A percentile compares a stretch with the other conserved stretches of the same genome.
These are phyloP conservation scores for Molanna angustata DNA, from an alignment of 2,888 invertebrate genomes.

Conservation along the genomic window DNA sequence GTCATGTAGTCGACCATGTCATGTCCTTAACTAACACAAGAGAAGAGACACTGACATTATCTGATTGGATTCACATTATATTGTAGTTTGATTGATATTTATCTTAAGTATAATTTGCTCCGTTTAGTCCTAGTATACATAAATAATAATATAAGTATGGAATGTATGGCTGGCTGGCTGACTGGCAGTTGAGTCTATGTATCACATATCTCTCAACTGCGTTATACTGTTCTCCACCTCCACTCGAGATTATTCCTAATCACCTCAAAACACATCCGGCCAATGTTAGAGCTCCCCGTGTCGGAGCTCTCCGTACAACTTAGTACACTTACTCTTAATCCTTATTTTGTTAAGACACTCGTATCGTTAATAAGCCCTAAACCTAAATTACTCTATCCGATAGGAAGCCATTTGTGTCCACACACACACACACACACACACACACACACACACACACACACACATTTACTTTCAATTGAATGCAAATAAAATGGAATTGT, in stretches of 20 bases:
- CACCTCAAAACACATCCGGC: slow-evolving; percentile 29
- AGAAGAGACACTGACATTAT: not conserved
- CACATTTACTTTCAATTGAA: too few relatives aligned
- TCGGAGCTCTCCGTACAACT: slow-evolving; percentile 27
- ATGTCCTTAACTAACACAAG: not conserved
- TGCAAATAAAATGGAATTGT: too few relatives aligned
- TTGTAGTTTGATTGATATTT: slow-evolving; percentile 39
- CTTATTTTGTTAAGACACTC: too few relatives aligned
- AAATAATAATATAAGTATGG: too few relatives aligned
- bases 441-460: too few relatives aligned
- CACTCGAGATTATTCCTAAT: slow-evolving; percentile 19
- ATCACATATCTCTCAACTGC: slow-evolving; percentile 16
- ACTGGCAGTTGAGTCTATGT: not conserved
- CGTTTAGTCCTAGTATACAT: slow-evolving; percentile 47
- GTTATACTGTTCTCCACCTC: slow-evolving; percentile 4
- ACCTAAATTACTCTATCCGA: too few relatives aligned
- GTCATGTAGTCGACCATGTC: slow-evolving; percentile 45
- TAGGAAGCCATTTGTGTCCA: too few relatives aligned
- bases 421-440: too few relatives aligned
- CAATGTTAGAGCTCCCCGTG: slow-evolving; percentile 27
- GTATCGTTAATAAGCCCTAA: not conserved
- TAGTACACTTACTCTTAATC: slow-evolving; percentile 20
- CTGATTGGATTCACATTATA: not conserved
- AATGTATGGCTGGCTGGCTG: slow-evolving; percentile 2
- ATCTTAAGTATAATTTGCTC: slow-evolving; percentile 49